phyloP scores from a whole-genome alignment of 2,888 invertebrate genomes.

The Brachyptera risi region DNA sequence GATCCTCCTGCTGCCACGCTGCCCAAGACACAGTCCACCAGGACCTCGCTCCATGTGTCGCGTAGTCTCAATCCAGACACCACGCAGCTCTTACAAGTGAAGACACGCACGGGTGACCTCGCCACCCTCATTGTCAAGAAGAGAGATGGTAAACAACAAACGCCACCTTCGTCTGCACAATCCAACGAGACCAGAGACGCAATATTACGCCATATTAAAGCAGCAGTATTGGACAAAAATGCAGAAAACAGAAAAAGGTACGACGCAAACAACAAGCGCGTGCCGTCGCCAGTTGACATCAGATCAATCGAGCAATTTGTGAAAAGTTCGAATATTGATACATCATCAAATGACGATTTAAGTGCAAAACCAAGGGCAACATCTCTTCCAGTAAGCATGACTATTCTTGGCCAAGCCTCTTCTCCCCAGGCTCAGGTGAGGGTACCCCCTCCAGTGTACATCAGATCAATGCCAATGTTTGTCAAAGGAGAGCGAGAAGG shows the following conservation, averaged over 20 bases:
- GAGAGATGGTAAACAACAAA: conserved; percentile 52
- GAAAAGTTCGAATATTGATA: neutral
- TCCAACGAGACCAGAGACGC: conserved; percentile 34
- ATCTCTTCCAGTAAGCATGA: neutral
- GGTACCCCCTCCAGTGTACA: conserved; percentile 64
- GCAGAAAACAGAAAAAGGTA: too few species aligned
- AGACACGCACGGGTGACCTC: conserved; percentile 68
- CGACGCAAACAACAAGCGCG: neutral
- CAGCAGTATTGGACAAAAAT: neutral
- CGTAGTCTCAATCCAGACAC: conserved; percentile 69
- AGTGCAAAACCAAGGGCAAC: neutral
- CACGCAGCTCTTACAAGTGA: conserved; percentile 71
- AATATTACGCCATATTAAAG: conserved; percentile 31
- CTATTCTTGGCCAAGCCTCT: neutral
- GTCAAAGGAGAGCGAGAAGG: conserved; percentile 45
- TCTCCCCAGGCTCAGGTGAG: conserved; percentile 39
- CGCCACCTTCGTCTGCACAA: conserved; percentile 26
- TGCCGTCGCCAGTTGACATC: neutral
- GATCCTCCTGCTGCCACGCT: neutral
- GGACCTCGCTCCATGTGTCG: conserved; percentile 39
- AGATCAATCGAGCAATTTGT: neutral
- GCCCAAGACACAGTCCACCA: conserved; percentile 35
- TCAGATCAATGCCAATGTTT: conserved; percentile 62
- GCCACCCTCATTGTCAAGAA: conserved; percentile 75
- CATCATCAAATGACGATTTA: neutral